Evolutionary conservation across 2,113 vertebrate species (phyloP).

Genomic region (Callionymus lyra): DNA sequence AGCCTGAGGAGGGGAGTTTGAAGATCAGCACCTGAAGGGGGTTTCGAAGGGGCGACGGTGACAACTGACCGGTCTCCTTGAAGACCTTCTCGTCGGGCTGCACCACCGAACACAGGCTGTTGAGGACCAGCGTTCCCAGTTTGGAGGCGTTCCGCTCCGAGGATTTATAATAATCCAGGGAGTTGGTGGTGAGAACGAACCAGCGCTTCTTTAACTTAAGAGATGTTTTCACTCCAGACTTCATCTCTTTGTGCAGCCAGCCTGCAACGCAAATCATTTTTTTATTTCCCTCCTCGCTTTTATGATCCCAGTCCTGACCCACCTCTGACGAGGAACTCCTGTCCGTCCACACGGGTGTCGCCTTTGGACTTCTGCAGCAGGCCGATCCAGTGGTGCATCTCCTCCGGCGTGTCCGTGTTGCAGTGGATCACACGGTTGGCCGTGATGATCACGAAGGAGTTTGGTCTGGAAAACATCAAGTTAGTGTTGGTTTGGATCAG

Average conservation of each 20-base stretch:
- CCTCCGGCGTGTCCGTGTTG: slow-evolving; percentile 83
- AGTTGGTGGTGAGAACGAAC: slow-evolving; percentile 84
- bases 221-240: slow-evolving; percentile 77
- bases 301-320: no score
- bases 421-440: slow-evolving; percentile 90
- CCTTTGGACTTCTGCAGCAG: slow-evolving; percentile 86
- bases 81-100: slow-evolving; percentile 84
- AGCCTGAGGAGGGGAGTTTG: slow-evolving; percentile 58
- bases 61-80: slow-evolving; percentile 78
- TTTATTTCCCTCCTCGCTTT: no score
- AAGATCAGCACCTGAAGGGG: not conserved
- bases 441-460: slow-evolving; percentile 92
- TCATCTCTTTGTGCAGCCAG: slow-evolving; percentile 88
- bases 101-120: slow-evolving; percentile 83
- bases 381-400: slow-evolving; percentile 95
- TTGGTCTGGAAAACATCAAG: slow-evolving; percentile 64
- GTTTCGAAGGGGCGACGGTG: no score
- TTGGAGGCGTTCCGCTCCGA: slow-evolving; percentile 79
- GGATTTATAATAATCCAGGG: slow-evolving; percentile 85
- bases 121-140: slow-evolving; percentile 84
- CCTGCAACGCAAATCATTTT: slow-evolving; percentile 55
- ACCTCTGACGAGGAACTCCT: slow-evolving; percentile 88
- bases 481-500: no score
- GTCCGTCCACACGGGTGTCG: slow-evolving; percentile 77
- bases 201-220: slow-evolving; percentile 90